Evolutionary conservation across 2,888 invertebrate species (phyloP), one percentile per base, ranked within the genome.

Genomic region (Lycophotia porphyrea): DNA sequence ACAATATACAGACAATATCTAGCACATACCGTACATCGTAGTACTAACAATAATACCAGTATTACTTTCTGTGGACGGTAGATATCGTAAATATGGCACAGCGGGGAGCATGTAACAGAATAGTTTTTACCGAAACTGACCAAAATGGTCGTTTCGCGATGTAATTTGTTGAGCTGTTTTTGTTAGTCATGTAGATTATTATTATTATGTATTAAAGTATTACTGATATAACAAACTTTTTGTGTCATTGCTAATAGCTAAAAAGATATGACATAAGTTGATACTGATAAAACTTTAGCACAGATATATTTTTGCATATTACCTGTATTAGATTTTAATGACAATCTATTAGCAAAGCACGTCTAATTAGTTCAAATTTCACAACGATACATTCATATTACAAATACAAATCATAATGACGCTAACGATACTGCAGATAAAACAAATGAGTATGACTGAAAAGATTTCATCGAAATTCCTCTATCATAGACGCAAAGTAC

Each of bases 111-210:
- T 15, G 58, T 71, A 65, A 79, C 67, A 64, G 64, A 76, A 86
- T 74, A 74, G 76, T 80, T 84, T 86, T 84, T 86, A 86, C 76
- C n/a, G 52, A 82, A 78, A 74, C 72, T 74, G 55, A 65, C 71
- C 71, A 68, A 76, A 84, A 82, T 60, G 67, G 76, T 61, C 69
- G 79, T 71, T 74, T 49, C 21, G 71, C 31, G 47, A 55, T 73
- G 63, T 81, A 70, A 70, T 80, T 60, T 60, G 68, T 71, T 31
- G 63, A 49, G 34, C 34, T 44, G 34, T 81, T 73, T 81, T 82
- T 60, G 68, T 69, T 82, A 63, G 68, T 82, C 67, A 69, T 49
- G 44, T 42, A 69, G 34, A 77, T 73, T 47, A 68, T 68, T 47
- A 68, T 68, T 58, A 69, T 63, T 58, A 24, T 44, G 21, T 49